Conservation (phyloP, 2,888 invertebrate genomes). For the Mesochorus sp. region DNA sequence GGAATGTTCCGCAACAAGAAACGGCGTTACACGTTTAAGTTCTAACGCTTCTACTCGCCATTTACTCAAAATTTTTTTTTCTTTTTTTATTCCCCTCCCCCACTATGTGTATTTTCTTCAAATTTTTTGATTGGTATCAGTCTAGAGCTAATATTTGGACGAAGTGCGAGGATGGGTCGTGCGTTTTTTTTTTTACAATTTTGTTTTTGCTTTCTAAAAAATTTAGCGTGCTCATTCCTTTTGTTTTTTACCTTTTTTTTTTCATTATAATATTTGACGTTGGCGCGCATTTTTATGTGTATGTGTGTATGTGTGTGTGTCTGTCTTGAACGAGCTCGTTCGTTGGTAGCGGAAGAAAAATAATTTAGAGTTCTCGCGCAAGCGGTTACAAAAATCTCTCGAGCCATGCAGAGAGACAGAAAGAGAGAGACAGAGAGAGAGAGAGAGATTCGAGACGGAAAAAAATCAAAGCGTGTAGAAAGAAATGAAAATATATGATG, state of each 20-base stretch:
- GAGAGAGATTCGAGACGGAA: conserved; percentile 6
- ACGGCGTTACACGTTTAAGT: conserved; percentile 58
- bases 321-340: neutral
- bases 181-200: conserved; percentile 71
- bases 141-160: conserved; percentile 80
- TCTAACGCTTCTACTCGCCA: conserved; percentile 20
- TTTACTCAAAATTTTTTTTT: conserved; percentile 7
- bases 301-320: neutral
- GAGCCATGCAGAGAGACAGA: too few relatives aligned
- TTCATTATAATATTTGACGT: conserved; percentile 29
- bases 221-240: conserved; percentile 55
- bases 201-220: conserved; percentile 65
- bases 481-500: conserved; percentile 24
- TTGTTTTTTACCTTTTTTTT: conserved; percentile 65
- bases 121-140: conserved; percentile 78
- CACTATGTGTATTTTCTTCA: conserved; percentile 33
- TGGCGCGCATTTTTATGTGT: neutral
- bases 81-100: conserved; percentile 4
- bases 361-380: too few relatives aligned
- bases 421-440: conserved; percentile 1
- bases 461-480: conserved; percentile 50
- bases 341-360: conserved; percentile 21
- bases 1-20: conserved; percentile 58
- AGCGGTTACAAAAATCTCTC: neutral
- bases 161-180: conserved; percentile 80